Base-by-base conservation (phyloP, 2,888 invertebrate genomes). In the Marronus borbonicus region DNA sequence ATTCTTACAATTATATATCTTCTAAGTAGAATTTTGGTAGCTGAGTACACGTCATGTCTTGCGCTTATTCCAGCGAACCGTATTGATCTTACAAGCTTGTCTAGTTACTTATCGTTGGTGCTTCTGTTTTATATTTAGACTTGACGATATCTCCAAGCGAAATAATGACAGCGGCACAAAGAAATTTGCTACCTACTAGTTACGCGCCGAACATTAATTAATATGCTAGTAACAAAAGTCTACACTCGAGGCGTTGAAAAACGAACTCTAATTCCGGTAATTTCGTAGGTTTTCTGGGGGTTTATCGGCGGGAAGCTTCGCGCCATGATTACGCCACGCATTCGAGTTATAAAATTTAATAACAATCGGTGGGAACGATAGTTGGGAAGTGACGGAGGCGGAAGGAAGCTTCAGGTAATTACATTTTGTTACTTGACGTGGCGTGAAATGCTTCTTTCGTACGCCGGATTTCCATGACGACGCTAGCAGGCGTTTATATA, bases 181-280 rank as follows among this genome's bases (percentile, higher is more conserved):
- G 62, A 62, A 28, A 24, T 10, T 12, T 2, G 12, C 62, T 62
- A 28, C 28, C 31, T 62, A 28, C 28, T 62, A 28, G 12, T 24
- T 31, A 62, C 14, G 14, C 62, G 28, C 28, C 12, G 62, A 62
- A 62, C 31, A 62, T 31, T 62, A 62, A 62, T 62, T 62, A 62
- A 62, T 8, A 31, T 62, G 12, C 24, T 28, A 28, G 62, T 14
- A 62, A 28, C 62, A 62, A 12, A 28, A 62, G 28, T n/a, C 28
- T 14, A 31, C 14, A 12, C 12, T 62, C 12, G 28, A 24, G 20
- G n/a, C 28, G 28, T 62, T 31, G 12, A 24, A 28, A 62, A 62
- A 62, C n/a, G 28, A 62, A 31, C 24, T 2, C 24, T 31, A 62
- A 62, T 31, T 62, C 24, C 62, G 62, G 62, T 31, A 62, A 62